A percentile compares a stretch with the other conserved stretches of the same genome.
These are phyloP conservation scores for Mimachlamys varia DNA, from an alignment of 2,888 invertebrate species.

Conservation along the genomic window DNA sequence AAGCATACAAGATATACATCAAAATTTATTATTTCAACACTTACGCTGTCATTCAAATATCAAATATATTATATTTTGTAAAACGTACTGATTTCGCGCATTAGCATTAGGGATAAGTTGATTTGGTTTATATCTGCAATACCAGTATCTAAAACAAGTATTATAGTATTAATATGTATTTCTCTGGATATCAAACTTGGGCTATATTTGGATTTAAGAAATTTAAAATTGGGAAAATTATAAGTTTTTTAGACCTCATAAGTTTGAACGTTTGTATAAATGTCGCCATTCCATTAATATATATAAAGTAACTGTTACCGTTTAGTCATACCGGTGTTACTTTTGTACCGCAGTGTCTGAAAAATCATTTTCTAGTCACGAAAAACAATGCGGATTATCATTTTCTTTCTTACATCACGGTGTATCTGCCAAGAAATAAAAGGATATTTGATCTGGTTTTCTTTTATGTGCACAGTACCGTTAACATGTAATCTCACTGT, in stretches of 20 bases:
- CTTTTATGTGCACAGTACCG: neutral
- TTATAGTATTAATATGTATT: too few relatives aligned
- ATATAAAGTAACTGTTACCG: neutral
- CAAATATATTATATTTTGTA: too few relatives aligned
- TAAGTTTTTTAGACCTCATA: neutral
- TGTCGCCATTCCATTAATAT: neutral
- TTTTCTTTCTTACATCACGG: neutral
- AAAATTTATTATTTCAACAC: too few relatives aligned
- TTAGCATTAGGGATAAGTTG: too few relatives aligned
- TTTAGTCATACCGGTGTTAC: neutral
- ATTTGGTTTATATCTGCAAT: too few relatives aligned
- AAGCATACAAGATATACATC: too few relatives aligned
- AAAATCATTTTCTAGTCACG: neutral
- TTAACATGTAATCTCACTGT: neutral
- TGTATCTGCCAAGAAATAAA: slow-evolving; percentile 27
- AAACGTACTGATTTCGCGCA: too few relatives aligned
- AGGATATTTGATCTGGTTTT: slow-evolving; percentile 5
- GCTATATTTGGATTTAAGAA: too few relatives aligned
- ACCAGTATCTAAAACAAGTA: too few relatives aligned
- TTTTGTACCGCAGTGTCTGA: neutral
- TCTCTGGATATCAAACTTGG: too few relatives aligned
- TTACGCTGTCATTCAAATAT: too few relatives aligned
- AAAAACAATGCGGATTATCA: neutral
- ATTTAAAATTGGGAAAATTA: too few relatives aligned
- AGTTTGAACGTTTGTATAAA: neutral